phyloP scores from a whole-genome alignment of 2,888 invertebrate genomes.

The Phania funesta region DNA sequence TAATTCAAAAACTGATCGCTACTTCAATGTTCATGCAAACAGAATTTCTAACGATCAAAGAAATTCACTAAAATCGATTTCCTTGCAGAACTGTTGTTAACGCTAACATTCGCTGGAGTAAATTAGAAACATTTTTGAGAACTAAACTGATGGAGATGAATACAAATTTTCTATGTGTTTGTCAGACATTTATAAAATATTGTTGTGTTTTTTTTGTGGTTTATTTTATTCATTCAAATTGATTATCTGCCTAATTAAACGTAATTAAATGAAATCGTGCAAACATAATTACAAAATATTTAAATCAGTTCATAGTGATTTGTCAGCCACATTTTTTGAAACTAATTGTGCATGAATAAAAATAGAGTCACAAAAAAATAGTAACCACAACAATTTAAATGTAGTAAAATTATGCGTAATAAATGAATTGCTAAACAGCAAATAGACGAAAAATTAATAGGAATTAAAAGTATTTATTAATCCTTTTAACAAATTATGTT shows the following conservation, averaged over 20 bases:
- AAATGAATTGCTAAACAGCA: constrained; percentile 1
- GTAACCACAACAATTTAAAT: constrained; percentile 30
- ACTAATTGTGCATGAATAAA: constrained; percentile 21
- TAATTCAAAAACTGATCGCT: too few relatives aligned
- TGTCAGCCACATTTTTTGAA: not conserved
- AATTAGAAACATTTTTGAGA: too few relatives aligned
- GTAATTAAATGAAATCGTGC: constrained; percentile 38
- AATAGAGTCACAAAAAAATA: not conserved
- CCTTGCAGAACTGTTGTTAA: too few relatives aligned
- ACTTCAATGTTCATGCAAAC: too few relatives aligned
- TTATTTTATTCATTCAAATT: not conserved
- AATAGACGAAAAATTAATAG: not conserved
- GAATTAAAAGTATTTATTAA: not conserved
- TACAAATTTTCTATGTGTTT: too few relatives aligned
- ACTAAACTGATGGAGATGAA: too few relatives aligned
- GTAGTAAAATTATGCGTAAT: constrained; percentile 18
- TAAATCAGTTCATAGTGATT: constrained; percentile 11
- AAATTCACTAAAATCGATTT: too few relatives aligned
- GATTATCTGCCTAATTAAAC: constrained; percentile 13
- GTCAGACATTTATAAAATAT: too few relatives aligned
- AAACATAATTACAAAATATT: constrained; percentile 9
- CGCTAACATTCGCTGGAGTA: too few relatives aligned
- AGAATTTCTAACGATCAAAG: too few relatives aligned
- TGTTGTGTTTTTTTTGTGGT: constrained; percentile 2
- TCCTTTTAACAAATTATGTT: constrained; percentile 24